Conservation (phyloP, 2,797 vertebrate genomes). For the Aphelocoma californica region DNA sequence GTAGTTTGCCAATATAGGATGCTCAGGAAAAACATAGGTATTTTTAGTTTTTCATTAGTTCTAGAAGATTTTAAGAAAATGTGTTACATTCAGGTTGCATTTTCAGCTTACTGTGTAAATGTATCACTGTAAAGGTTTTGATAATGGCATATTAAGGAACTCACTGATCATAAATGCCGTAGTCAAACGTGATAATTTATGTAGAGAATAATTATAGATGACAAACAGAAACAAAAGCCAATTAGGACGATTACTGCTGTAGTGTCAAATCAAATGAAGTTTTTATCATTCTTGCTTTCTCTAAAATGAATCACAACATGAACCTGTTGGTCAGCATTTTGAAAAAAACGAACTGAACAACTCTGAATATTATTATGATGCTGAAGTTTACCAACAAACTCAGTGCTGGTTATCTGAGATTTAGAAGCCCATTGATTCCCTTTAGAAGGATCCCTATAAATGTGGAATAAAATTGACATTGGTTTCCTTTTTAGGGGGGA, state of each 20-base stretch:
- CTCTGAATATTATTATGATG: background rate
- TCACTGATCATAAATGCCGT: conserved; percentile 24
- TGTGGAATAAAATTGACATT: conserved; percentile 14
- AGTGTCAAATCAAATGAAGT: conserved; percentile 7
- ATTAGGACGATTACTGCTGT: background rate
- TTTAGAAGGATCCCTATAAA: background rate
- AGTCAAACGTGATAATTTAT: conserved; percentile 33
- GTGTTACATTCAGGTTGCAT: background rate
- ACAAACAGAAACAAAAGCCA: conserved; percentile 57
- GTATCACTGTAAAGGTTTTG: background rate
- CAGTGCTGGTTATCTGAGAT: conserved; percentile 4
- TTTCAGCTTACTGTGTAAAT: background rate
- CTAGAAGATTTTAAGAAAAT: background rate
- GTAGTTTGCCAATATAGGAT: background rate
- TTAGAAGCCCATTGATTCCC: background rate
- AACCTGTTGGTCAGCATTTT: conserved; percentile 35
- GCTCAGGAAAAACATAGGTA: background rate
- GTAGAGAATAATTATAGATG: conserved; percentile 39
- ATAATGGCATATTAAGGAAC: conserved; percentile 20
- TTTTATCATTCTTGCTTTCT: conserved; percentile 12
- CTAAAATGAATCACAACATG: background rate
- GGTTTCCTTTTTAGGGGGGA: background rate
- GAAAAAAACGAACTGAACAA: background rate
- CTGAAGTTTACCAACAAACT: conserved; percentile 10
- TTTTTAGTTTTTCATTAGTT: background rate